Evolutionary conservation across 1,140 invertebrate genomes (phyloP).

Genomic region (Cyclargus thomasi): DNA sequence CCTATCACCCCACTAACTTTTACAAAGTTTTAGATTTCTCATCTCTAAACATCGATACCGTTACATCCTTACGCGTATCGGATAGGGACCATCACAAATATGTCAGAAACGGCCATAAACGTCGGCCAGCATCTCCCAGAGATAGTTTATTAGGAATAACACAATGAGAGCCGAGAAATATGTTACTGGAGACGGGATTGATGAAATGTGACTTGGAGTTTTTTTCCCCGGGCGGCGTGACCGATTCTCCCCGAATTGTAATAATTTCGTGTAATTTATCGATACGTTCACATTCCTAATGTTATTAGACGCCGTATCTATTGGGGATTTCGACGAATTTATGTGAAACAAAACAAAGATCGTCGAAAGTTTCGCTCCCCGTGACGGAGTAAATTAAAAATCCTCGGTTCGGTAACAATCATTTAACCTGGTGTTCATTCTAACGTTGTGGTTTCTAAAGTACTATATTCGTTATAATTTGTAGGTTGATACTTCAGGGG

Average conservation of each 20-base stretch:
- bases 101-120: slow-evolving; percentile 58
- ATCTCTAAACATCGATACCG: background rate
- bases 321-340: background rate
- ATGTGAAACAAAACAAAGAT: background rate
- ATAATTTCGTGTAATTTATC: slow-evolving; percentile 13
- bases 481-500: no score
- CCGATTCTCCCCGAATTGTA: slow-evolving; percentile 26
- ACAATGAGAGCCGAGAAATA: slow-evolving; percentile 46
- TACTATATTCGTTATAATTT: no score
- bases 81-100: slow-evolving; percentile 59
- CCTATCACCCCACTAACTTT: background rate
- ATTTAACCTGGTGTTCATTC: background rate
- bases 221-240: slow-evolving; percentile 26
- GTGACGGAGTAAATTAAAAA: background rate
- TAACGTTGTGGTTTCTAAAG: no score
- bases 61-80: slow-evolving; percentile 28
- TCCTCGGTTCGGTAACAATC: background rate
- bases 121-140: slow-evolving; percentile 42
- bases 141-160: slow-evolving; percentile 56
- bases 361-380: background rate
- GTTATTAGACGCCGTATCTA: slow-evolving; percentile 1
- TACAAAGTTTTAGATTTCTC: background rate
- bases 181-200: slow-evolving; percentile 43
- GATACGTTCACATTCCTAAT: slow-evolving; percentile 8
- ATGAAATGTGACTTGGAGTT: slow-evolving; percentile 39